Percentiles rank a stretch among this genome's conserved stretches.
Evolutionary conservation across 2,888 invertebrate genomes (phyloP).

Genomic region (Drosophila basisetae): DNA sequence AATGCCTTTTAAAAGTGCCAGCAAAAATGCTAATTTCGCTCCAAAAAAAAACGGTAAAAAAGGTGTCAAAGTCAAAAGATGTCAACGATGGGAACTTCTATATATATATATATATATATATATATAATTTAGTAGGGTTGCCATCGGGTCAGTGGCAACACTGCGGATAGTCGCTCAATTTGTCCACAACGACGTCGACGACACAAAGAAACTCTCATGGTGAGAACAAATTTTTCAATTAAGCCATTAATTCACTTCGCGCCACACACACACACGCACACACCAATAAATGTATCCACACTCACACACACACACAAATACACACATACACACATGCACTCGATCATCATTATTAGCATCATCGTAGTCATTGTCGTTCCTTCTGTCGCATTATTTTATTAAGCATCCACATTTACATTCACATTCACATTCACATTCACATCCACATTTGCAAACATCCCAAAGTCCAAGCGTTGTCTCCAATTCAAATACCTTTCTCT

Average conservation of each 20-base stretch:
- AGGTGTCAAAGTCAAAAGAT: slow-evolving; percentile 33
- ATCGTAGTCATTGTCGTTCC: slow-evolving; percentile 68
- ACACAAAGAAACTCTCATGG: slow-evolving; percentile 71
- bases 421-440: slow-evolving; percentile 52
- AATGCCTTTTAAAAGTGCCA: slow-evolving; percentile 41
- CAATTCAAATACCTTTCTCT: slow-evolving; percentile 47
- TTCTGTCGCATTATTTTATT: slow-evolving; percentile 84
- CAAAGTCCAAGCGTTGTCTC: slow-evolving; percentile 59
- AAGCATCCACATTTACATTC: slow-evolving; percentile 63
- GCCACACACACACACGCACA: slow-evolving; percentile 48
- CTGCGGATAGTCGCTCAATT: slow-evolving; percentile 58
- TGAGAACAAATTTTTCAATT: slow-evolving; percentile 84
- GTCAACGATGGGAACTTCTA: slow-evolving; percentile 3
- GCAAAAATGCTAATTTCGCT: slow-evolving; percentile 47
- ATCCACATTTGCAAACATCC: slow-evolving; percentile 41
- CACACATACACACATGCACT: slow-evolving; percentile 33
- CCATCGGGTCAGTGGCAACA: slow-evolving; percentile 17
- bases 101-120: not conserved
- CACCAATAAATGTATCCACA: slow-evolving; percentile 41
- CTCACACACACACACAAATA: slow-evolving; percentile 35
- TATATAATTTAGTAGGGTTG: slow-evolving; percentile 21
- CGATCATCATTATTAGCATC: slow-evolving; percentile 52
- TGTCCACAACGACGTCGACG: slow-evolving; percentile 49
- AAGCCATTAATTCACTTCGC: slow-evolving; percentile 84
- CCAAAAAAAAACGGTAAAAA: slow-evolving; percentile 7